Evolutionary conservation across 1,140 invertebrate genomes (phyloP).

Genomic region (Lerema accius): DNA sequence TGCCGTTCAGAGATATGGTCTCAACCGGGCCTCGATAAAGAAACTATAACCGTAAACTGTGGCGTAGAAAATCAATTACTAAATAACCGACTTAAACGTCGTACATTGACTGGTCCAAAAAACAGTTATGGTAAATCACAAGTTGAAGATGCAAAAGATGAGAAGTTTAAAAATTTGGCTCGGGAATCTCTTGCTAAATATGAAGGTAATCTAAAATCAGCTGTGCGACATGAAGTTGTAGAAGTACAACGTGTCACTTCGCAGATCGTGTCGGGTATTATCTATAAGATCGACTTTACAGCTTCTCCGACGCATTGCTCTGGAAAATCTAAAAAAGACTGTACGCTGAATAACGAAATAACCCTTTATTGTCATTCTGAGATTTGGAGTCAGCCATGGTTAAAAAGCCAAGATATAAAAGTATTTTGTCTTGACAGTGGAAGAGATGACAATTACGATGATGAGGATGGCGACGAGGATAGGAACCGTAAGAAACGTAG

Average conservation of each 20-base stretch:
- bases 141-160: slow-evolving; percentile 46
- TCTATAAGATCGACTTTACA: slow-evolving; percentile 57
- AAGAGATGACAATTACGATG: slow-evolving; percentile 30
- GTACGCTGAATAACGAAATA: slow-evolving; percentile 21
- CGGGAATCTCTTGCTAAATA: slow-evolving; percentile 55
- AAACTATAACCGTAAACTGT: slow-evolving; percentile 30
- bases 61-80: background rate
- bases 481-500: slow-evolving; percentile 32
- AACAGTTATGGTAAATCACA: slow-evolving; percentile 12
- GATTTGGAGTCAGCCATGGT: slow-evolving; percentile 56
- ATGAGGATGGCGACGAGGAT: slow-evolving; percentile 32
- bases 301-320: slow-evolving; percentile 44
- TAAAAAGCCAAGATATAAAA: slow-evolving; percentile 45
- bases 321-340: slow-evolving; percentile 15
- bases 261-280: slow-evolving; percentile 48
- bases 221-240: slow-evolving; percentile 52
- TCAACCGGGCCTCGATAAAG: slow-evolving; percentile 22
- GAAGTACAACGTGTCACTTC: slow-evolving; percentile 52
- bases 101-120: slow-evolving; percentile 13
- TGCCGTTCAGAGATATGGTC: slow-evolving; percentile 39
- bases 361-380: slow-evolving; percentile 50
- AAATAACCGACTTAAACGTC: background rate
- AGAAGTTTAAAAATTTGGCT: slow-evolving; percentile 52
- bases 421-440: slow-evolving; percentile 41
- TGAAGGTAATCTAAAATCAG: slow-evolving; percentile 35